Percentiles rank a stretch among this genome's conserved stretches.
Evolutionary conservation across 2,797 vertebrate genomes (phyloP).

Genomic region (Dendrocincla fuliginosa): DNA sequence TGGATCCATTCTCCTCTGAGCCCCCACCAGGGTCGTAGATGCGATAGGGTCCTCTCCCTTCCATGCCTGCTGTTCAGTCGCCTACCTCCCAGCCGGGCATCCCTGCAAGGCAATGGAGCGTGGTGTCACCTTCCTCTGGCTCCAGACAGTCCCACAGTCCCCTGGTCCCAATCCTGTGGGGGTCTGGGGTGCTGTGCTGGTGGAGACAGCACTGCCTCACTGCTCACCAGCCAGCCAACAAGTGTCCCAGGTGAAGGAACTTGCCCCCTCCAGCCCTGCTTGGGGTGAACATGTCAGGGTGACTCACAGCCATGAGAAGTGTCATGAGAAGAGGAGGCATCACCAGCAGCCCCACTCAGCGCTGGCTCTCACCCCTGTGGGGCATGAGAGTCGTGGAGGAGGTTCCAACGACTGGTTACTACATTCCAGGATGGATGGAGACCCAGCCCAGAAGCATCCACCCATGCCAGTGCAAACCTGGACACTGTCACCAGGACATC

Average conservation of each 20-base stretch:
- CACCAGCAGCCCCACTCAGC: background rate
- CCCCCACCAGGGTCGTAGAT: constrained; percentile 95
- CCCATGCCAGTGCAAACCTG: accelerated
- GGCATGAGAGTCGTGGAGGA: background rate
- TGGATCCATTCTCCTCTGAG: constrained; percentile 66
- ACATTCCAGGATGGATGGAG: background rate
- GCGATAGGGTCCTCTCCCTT: constrained; percentile 93
- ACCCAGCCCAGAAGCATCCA: background rate
- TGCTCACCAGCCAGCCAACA: background rate
- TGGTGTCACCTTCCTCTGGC: background rate
- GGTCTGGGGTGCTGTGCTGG: background rate
- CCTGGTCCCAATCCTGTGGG: accelerated
- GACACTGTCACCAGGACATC: too few species aligned
- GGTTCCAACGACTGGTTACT: background rate
- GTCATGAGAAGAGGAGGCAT: background rate
- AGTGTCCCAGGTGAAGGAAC: background rate
- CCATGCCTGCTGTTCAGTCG: constrained; percentile 81
- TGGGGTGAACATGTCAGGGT: background rate
- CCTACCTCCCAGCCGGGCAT: constrained; percentile 41
- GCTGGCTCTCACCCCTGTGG: background rate
- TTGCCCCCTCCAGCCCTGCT: background rate
- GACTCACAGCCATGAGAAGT: constrained; percentile 44
- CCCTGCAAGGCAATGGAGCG: constrained; percentile 66
- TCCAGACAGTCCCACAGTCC: accelerated
- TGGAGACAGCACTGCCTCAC: background rate